Percentiles rank a stretch among this genome's conserved stretches.
Conservation (phyloP, 1,140 invertebrate species). For the Drosophila trapezifrons region DNA sequence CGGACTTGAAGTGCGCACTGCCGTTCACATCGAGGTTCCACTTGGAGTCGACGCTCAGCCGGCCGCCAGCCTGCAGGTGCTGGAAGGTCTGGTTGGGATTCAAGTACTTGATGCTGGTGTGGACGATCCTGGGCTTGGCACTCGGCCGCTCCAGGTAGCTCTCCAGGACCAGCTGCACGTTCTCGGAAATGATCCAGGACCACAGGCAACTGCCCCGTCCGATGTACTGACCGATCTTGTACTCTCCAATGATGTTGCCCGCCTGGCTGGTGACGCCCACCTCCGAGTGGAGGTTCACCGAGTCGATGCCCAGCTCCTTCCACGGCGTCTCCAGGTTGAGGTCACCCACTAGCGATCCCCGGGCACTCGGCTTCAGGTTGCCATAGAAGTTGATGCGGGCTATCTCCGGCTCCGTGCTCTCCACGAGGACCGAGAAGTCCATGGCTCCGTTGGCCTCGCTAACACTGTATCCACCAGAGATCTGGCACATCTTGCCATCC, state of each 20-base stretch:
- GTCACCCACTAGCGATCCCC: conserved; percentile 51
- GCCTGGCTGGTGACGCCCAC: conserved; percentile 30
- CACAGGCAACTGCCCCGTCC: conserved; percentile 70
- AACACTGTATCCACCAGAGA: conserved; percentile 71
- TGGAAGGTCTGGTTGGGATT: conserved; percentile 85
- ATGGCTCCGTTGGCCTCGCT: conserved; percentile 45
- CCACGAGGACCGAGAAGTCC: conserved; percentile 72
- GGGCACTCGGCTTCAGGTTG: conserved; percentile 42
- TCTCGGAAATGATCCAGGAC: conserved; percentile 83
- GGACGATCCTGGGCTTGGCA: conserved; percentile 57
- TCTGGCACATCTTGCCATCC: conserved; percentile 76
- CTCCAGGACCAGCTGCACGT: conserved; percentile 83
- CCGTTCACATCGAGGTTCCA: conserved; percentile 85
- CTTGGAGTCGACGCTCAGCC: conserved; percentile 85
- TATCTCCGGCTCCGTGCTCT: conserved; percentile 74
- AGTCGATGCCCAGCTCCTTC: conserved; percentile 74
- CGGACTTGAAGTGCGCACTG: conserved; percentile 52
- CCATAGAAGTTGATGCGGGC: conserved; percentile 70
- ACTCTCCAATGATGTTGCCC: conserved; percentile 63
- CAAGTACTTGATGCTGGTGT: conserved; percentile 84
- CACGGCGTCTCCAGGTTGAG: conserved; percentile 74
- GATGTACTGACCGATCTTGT: conserved; percentile 63
- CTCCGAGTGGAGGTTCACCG: conserved; percentile 65
- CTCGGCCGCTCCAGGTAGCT: conserved; percentile 79
- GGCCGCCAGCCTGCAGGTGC: conserved; percentile 85